Conservation (phyloP, 2,797 vertebrate genomes). For the Pteronotus mesoamericanus region DNA sequence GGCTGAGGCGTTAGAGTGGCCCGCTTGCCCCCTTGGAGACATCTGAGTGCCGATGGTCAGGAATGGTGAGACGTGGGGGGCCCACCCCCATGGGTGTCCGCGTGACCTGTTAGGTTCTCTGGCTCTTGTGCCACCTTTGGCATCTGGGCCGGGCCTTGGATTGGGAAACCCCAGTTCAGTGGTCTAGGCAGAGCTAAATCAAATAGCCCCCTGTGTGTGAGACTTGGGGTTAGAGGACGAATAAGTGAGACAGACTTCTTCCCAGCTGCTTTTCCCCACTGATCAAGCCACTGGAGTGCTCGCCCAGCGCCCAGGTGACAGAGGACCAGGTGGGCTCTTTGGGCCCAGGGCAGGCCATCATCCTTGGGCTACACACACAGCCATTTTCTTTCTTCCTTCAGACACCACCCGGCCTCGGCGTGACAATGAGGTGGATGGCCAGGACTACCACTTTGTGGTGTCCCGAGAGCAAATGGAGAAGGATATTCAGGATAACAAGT, state of each 20-base stretch:
- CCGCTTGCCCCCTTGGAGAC: neutral
- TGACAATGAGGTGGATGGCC: constrained; percentile 96
- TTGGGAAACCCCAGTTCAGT: neutral
- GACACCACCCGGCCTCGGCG: constrained; percentile 96
- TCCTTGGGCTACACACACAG: neutral
- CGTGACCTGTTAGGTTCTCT: neutral
- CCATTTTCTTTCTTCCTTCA: constrained; percentile 68
- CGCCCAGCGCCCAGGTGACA: neutral
- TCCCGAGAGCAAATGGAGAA: constrained; percentile 99
- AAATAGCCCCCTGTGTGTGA: neutral
- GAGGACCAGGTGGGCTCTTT: neutral
- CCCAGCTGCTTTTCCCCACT: neutral
- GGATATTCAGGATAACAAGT: constrained; percentile 99
- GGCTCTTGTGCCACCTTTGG: neutral
- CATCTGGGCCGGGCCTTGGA: neutral
- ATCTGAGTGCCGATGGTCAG: neutral
- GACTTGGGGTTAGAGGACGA: neutral
- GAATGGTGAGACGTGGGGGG: neutral
- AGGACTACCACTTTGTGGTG: constrained; percentile 97
- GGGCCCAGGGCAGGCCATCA: neutral
- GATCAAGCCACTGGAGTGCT: neutral
- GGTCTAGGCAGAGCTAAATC: neutral
- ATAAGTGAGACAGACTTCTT: neutral
- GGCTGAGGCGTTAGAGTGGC: neutral
- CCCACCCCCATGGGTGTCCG: neutral